A percentile compares a stretch with the other conserved stretches of the same genome.
phyloP scores from a whole-genome alignment of 2,888 invertebrate genomes.

The Fissipunctia ypsillon region DNA sequence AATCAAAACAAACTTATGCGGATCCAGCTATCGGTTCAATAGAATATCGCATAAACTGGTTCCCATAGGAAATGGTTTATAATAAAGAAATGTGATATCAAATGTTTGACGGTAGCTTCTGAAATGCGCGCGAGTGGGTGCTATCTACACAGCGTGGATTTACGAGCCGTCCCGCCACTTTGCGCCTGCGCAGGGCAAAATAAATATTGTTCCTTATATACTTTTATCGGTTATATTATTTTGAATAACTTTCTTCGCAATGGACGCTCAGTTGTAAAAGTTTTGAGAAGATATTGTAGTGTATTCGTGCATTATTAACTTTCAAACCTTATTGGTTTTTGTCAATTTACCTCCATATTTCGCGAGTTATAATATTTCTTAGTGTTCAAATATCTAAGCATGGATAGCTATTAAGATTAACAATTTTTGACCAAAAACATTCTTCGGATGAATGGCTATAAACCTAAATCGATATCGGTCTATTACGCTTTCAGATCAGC shows the following conservation, averaged over 20 bases:
- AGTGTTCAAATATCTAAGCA: background rate
- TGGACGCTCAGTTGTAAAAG: slow-evolving; percentile 51
- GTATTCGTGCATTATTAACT: background rate
- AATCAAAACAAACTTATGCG: slow-evolving; percentile 59
- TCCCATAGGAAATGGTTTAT: slow-evolving; percentile 67
- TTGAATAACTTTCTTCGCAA: slow-evolving; percentile 53
- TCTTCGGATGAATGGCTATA: background rate
- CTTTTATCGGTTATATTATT: slow-evolving; percentile 62
- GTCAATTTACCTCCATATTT: background rate
- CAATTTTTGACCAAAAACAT: background rate
- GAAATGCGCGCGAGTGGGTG: slow-evolving; percentile 86
- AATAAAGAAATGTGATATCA: slow-evolving; percentile 80
- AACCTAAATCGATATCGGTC: background rate
- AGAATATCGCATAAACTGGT: slow-evolving; percentile 66
- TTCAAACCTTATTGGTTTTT: background rate
- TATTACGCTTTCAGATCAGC: background rate
- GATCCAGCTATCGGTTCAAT: slow-evolving; percentile 57
- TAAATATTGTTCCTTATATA: slow-evolving; percentile 59
- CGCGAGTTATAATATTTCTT: no score
- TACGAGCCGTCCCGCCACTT: slow-evolving; percentile 76
- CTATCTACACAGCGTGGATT: slow-evolving; percentile 76
- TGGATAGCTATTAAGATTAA: background rate
- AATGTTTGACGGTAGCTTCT: slow-evolving; percentile 83
- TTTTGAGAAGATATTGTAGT: slow-evolving; percentile 30
- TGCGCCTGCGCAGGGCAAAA: slow-evolving; percentile 67